Base-by-base conservation (phyloP, 64 coral and sea anemone genomes). In the Acropora yongei region DNA sequence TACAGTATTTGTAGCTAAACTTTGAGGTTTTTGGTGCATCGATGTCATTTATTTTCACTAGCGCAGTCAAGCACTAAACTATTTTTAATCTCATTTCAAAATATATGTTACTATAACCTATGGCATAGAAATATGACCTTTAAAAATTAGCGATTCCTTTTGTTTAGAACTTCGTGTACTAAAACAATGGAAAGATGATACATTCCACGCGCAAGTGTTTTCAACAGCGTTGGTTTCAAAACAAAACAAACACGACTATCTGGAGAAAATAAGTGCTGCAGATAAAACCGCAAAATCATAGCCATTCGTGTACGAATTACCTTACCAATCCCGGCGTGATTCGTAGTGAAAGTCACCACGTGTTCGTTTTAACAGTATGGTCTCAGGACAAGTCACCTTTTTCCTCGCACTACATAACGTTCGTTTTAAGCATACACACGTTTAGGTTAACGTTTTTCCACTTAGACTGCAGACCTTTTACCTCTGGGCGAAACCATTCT, bases 41-140 rank as follows among this genome's bases (percentile, higher is more conserved):
- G 58, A 63, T 63, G 58, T 63, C 58, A 63, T 63, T 63, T 63
- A 8, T 5, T 63, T 63, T 63, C 58, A 63, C 58, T 8, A 6
- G 58, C 58, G 58, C 58, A 63, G 58, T 63, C 58, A 63, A 63
- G 58, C 58, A 63, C 58, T 63, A 63, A 63, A 63, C 3, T 63
- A 63, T 63, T 13, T 40, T 74, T 74, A 74, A 74, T 74, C 19
- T 74, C 72, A 74, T 74, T 74, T 74, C 72, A 63, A 63, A 63
- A 63, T 8, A 63, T 63, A 74, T 74, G 72, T 2, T 44, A 74
- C 72, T 43, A 74, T 74, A 74, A 74, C 72, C 72, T 43, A 74
- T 74, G n/a, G 40, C 72, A 74, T 74, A 44, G 72, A 74, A 74
- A 74, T 39, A 42, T 74, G 58, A 63, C 11, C 58, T 63, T 63